Base-by-base conservation (phyloP, 2,888 invertebrate species). In the Pardosa pseudoannulata region DNA sequence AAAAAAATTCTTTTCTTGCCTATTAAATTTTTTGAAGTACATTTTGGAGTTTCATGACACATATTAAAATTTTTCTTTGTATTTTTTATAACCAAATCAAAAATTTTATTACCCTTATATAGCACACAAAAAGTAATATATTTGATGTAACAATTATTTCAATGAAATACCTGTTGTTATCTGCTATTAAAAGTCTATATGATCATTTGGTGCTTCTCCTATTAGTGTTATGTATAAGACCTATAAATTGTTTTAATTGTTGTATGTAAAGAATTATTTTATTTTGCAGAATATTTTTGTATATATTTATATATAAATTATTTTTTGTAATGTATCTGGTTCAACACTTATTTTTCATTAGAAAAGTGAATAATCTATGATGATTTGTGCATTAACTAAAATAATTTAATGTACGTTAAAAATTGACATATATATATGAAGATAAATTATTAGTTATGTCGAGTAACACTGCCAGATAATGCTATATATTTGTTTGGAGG, bases 401-500 rank as follows among this genome's bases (percentile, higher is more conserved):
- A 23, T 23, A 56, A 3, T 9, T 36, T 5, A 9, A 36, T 56
- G 56, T 19, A 56, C 31, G 23, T 56, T 32, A 7, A 16, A 50
- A 50, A 31, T 39, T 56, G 64, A 72, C 39, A 76, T 23, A 62
- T 13, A 36, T 28, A 41, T 56, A 6, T 23, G 56, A 23, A 56
- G 23, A 56, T 56, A 23, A 56, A 6, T 56, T 6, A 3, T 23
- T 56, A 23, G n/a, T 56, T 23, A 23, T 1, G 3, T 23, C 1
- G 23, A 56, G 56, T 85, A 78, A 78, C 83, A 85, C 83, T 85
- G 83, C 83, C 83, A 85, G 56, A 68, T 62, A 62, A 36, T 39
- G 32, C 27, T 41, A 13, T 7, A 16, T 39, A 41, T 70, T 13
- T 39, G 11, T 67, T 67, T 39, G 16, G 41, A 13, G 28, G 9